Conservation (phyloP, 2,113 vertebrate genomes). For the Stomatorhinus ivindoensis region DNA sequence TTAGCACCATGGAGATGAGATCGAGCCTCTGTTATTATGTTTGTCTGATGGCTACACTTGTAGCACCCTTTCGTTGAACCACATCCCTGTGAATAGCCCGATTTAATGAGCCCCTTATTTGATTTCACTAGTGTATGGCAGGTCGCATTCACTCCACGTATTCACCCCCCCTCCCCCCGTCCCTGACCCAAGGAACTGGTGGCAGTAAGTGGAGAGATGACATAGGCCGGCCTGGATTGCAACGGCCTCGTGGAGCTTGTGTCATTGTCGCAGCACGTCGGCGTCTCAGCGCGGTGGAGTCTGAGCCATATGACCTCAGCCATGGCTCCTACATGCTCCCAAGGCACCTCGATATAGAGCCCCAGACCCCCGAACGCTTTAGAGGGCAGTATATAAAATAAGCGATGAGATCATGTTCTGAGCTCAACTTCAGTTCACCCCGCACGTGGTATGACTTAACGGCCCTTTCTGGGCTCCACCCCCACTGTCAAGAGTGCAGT, state of each 20-base stretch:
- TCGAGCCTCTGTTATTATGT: neutral
- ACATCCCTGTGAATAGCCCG: neutral
- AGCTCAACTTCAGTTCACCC: neutral
- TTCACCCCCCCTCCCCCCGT: neutral
- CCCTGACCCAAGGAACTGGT: neutral
- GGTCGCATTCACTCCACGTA: neutral
- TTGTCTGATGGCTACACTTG: neutral
- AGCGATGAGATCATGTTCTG: slow-evolving; percentile 14
- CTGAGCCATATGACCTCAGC: slow-evolving; percentile 21
- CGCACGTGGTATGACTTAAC: slow-evolving; percentile 17
- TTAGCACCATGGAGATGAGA: neutral
- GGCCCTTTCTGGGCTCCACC: neutral
- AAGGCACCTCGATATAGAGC: slow-evolving; percentile 26
- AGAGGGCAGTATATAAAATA: neutral
- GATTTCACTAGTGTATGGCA: neutral
- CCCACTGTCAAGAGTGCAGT: neutral
- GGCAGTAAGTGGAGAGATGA: neutral
- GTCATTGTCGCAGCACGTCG: slow-evolving; percentile 12
- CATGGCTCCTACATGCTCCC: slow-evolving; percentile 10
- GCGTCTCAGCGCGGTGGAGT: neutral
- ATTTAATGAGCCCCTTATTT: neutral
- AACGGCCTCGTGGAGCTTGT: slow-evolving; percentile 24
- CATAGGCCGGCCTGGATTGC: slow-evolving; percentile 41
- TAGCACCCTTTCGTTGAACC: neutral
- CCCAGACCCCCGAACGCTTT: neutral